phyloP scores from a whole-genome alignment of 2,113 vertebrate species.

The Psittacus erithacus region DNA sequence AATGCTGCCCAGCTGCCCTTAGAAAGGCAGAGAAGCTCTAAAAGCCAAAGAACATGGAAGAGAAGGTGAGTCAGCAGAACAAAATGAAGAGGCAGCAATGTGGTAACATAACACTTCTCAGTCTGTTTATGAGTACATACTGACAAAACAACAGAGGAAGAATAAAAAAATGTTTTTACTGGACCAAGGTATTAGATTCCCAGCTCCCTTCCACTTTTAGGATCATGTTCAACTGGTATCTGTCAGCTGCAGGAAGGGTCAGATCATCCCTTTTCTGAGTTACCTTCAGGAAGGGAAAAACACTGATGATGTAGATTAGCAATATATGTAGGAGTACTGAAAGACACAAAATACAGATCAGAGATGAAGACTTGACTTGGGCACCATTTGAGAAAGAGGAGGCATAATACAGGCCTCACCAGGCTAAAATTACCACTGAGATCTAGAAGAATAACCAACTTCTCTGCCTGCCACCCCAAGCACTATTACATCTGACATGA shows the following conservation, averaged over 20 bases:
- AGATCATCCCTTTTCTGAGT: not conserved
- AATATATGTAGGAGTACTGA: not conserved
- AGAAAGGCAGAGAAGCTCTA: not conserved
- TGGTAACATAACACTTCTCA: not conserved
- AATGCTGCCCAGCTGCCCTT: not conserved
- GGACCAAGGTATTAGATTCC: not conserved
- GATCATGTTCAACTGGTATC: not conserved
- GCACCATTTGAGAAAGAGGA: not conserved
- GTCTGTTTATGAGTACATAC: not conserved
- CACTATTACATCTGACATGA: not conserved
- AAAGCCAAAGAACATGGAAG: not conserved
- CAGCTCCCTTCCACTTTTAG: not conserved
- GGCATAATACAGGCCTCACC: fast-evolving
- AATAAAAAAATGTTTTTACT: not conserved
- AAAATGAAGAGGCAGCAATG: not conserved
- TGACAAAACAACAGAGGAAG: not conserved
- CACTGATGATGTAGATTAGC: not conserved
- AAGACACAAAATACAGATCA: not conserved
- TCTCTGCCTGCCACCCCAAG: not conserved
- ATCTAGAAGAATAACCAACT: not conserved
- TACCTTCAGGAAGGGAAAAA: not conserved
- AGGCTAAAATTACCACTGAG: not conserved
- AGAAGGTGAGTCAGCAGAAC: not conserved
- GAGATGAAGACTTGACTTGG: not conserved
- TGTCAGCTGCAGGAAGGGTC: not conserved